Evolutionary conservation across 1,140 invertebrate genomes (phyloP), one percentile per base, ranked within the genome.

Genomic region (Condylostylus longicornis): DNA sequence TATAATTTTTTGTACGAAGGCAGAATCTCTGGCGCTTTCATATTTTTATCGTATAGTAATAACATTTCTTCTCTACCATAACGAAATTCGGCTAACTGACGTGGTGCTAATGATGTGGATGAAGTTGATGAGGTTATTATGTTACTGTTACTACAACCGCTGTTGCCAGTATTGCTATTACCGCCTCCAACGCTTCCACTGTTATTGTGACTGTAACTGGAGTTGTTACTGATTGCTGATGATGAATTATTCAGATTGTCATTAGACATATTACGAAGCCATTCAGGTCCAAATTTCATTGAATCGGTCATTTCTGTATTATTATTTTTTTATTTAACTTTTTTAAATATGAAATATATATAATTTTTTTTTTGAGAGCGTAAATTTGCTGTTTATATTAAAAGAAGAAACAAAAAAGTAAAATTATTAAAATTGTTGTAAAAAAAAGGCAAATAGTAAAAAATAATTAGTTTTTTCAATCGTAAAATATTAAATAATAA

Each of bases 51-150:
- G 52, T 77, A 88, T 21, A 89, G 54, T 28, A 82, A 80, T 39
- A 91, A 61, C 83, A 91, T 87, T 54, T 90, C 85, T 63, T 91
- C 86, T 45, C 83, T 66, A 19, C 82, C 83, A 48, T 89, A 89
- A 40, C 72, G 53, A 32, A 54, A 60, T 41, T 60, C 56, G 9
- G 58, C 53, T 44, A 59, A 57, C 28, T 48, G 41, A 42, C 50
- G 54, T 12, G 40, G 23, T 4, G 33, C 20, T 14, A 33, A 21
- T 21, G 28, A 15, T 49, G 51, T 19, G 36, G 13, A 28, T 23
- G 21, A 12, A 5, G 21, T 22, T 33, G 35, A 25, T 5, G 25
- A 17, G 20, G 34, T 33, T 20, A 31, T 18, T 14, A 15, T 17
- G 21, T 8, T 33, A 23, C 30, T 18, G 33, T 21, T 46, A 35